Conservation (phyloP, 2,797 vertebrate species). For the Parotocinclus haroldoi region DNA sequence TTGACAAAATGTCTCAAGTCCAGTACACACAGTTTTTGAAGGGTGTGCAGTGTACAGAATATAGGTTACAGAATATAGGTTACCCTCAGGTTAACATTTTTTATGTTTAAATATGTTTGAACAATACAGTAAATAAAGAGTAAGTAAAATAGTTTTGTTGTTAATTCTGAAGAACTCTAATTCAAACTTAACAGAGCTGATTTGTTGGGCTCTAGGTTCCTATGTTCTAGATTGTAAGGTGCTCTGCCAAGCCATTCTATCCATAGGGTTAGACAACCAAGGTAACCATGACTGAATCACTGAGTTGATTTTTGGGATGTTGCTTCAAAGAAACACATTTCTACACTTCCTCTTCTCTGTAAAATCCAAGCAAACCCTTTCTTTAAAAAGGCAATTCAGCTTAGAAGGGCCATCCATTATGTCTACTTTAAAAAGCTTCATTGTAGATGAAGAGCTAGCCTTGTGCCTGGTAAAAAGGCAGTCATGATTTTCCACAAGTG, state of each 20-base stretch:
- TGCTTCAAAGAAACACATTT: constrained; percentile 11
- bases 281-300: constrained; percentile 25
- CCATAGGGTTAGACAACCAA: constrained; percentile 25
- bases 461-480: constrained; percentile 1
- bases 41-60: neutral
- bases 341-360: neutral
- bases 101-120: no score
- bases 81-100: no score
- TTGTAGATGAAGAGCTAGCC: constrained; percentile 1
- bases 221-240: constrained; percentile 12
- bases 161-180: neutral
- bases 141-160: no score
- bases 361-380: constrained; percentile 5
- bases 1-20: constrained; percentile 24
- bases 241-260: constrained; percentile 25
- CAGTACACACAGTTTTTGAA: neutral
- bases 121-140: no score
- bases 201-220: constrained; percentile 16
- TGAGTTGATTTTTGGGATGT: constrained; percentile 6
- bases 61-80: no score
- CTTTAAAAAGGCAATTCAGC: constrained; percentile 17
- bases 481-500: constrained; percentile 14
- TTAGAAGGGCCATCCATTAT: constrained; percentile 5
- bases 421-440: constrained; percentile 1
- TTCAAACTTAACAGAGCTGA: neutral